phyloP scores from a whole-genome alignment of 2,888 invertebrate species.

The Parnassius glacialis region DNA sequence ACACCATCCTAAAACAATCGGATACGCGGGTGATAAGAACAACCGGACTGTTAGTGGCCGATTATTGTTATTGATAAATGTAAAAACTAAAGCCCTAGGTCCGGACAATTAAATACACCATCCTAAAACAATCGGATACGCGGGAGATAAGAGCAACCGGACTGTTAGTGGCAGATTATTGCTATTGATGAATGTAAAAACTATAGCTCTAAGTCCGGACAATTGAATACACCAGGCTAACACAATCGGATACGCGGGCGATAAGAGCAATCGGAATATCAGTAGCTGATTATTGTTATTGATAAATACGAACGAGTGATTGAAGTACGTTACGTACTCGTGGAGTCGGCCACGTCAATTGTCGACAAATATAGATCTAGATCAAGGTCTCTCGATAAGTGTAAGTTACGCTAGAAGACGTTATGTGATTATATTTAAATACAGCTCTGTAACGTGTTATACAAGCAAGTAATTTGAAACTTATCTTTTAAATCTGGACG shows the following conservation, averaged over 20 bases:
- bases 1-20: conserved; percentile 71
- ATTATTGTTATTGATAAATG: conserved; percentile 42
- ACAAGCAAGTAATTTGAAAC: conserved; percentile 16
- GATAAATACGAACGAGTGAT: conserved; percentile 40
- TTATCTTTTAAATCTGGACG: conserved; percentile 2
- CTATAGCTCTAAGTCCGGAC: conserved; percentile 65
- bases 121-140: conserved; percentile 71
- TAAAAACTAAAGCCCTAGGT: conserved; percentile 55
- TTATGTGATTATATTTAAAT: conserved; percentile 13
- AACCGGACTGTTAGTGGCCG: conserved; percentile 50
- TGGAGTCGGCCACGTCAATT: conserved; percentile 16
- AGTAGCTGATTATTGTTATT: conserved; percentile 49
- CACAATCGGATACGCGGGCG: conserved; percentile 63
- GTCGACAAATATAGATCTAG: conserved; percentile 30
- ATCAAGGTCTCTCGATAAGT: conserved; percentile 29
- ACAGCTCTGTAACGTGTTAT: conserved; percentile 7
- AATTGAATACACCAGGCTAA: conserved; percentile 74
- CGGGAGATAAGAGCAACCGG: conserved; percentile 65
- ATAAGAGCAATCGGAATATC: conserved; percentile 43
- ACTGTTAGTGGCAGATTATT: conserved; percentile 54
- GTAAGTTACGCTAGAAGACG: conserved; percentile 25
- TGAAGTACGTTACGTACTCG: conserved; percentile 12
- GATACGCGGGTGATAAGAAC: conserved; percentile 41
- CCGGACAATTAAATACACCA: conserved; percentile 75
- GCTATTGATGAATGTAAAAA: conserved; percentile 31